Conservation (phyloP, 2,888 invertebrate species). For the Euzetes globulus region DNA sequence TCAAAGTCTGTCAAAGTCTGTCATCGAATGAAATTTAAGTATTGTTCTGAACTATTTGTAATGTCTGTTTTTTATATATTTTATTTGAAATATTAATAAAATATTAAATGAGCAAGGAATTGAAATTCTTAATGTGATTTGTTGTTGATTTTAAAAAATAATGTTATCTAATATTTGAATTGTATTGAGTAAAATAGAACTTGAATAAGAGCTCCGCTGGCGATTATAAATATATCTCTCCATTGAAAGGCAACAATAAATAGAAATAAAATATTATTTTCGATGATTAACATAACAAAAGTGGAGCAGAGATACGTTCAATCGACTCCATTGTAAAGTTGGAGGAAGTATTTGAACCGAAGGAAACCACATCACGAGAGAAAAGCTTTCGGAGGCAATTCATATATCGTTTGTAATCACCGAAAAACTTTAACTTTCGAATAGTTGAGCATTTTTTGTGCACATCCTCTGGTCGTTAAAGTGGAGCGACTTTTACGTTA, state of each 20-base stretch:
- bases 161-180: no score
- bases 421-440: background rate
- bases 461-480: no score
- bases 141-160: no score
- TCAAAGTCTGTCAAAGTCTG: no score
- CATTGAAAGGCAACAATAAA: background rate
- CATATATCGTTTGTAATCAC: constrained; percentile 19
- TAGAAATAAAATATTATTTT: constrained; percentile 7
- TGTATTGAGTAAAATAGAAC: no score
- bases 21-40: background rate
- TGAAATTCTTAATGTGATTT: no score
- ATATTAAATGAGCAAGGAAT: no score
- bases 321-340: background rate
- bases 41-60: background rate
- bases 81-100: no score
- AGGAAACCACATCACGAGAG: constrained; percentile 16
- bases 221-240: background rate
- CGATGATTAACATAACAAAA: constrained; percentile 27
- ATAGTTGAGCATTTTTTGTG: background rate
- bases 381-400: background rate
- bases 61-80: no score
- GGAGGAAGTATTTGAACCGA: constrained; percentile 10
- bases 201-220: no score
- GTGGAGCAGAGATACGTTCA: background rate
- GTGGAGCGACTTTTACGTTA: no score